These are phyloP conservation scores for Scaptodrosophila lebanonensis DNA, from an alignment of 1,140 invertebrate genomes.

Conservation along the genomic window DNA sequence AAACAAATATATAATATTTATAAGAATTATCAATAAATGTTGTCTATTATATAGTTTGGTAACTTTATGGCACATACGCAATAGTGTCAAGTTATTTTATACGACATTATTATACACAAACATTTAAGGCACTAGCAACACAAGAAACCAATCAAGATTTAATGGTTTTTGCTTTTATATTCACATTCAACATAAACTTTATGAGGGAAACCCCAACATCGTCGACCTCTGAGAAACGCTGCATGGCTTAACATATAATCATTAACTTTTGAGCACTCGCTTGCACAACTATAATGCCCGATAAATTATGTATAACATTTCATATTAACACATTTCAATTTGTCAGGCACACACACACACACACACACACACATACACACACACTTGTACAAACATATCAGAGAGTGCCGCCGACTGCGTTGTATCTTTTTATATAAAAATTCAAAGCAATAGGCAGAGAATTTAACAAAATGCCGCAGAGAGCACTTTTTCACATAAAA, in stretches of 20 bases:
- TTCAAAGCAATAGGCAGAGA: conserved; percentile 40
- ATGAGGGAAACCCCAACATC: not conserved
- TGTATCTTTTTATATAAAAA: conserved; percentile 38
- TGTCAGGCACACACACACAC: conserved; percentile 46
- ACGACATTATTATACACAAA: too few species aligned
- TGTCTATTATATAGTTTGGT: too few species aligned
- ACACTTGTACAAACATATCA: too few species aligned
- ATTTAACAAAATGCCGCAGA: conserved; percentile 29
- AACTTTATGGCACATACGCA: too few species aligned
- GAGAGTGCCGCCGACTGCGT: conserved; percentile 39
- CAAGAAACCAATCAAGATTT: too few species aligned
- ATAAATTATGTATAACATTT: conserved; percentile 57
- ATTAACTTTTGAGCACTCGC: conserved; percentile 9
- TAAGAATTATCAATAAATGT: too few species aligned
- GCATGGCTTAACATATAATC: not conserved
- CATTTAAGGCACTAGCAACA: too few species aligned
- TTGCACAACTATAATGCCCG: conserved; percentile 16
- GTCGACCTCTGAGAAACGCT: not conserved
- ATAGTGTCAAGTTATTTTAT: too few species aligned
- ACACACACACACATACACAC: too few species aligned
- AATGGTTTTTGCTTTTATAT: too few species aligned
- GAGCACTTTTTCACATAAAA: conserved; percentile 43
- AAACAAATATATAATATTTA: too few species aligned
- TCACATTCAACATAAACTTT: not conserved
- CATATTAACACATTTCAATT: conserved; percentile 71